Evolutionary conservation across 1,140 invertebrate genomes (phyloP).

Genomic region (Hydropsyche tenuis): DNA sequence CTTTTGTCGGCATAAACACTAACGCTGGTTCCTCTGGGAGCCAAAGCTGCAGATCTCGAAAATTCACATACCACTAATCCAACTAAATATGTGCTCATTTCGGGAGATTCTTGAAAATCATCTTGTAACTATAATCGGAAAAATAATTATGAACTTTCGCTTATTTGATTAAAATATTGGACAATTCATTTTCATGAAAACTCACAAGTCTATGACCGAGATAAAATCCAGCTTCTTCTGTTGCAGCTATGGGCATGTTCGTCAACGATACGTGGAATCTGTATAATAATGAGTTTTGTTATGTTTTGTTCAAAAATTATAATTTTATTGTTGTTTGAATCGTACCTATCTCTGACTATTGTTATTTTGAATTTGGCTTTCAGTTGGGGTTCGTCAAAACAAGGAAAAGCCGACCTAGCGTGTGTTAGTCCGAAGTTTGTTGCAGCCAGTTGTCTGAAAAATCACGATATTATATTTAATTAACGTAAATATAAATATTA

Average conservation of each 20-base stretch:
- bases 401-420: constrained; percentile 93
- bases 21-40: constrained; percentile 52
- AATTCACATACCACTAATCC: constrained; percentile 86
- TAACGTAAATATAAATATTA: constrained; percentile 30
- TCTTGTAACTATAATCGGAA: constrained; percentile 62
- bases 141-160: not conserved
- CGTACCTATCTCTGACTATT: constrained; percentile 79
- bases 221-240: constrained; percentile 85
- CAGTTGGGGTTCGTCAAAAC: constrained; percentile 95
- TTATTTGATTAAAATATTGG: not conserved
- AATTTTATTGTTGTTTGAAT: constrained; percentile 17
- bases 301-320: not conserved
- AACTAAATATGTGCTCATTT: constrained; percentile 89
- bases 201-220: constrained; percentile 83
- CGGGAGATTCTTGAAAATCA: constrained; percentile 72
- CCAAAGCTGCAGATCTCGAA: constrained; percentile 49
- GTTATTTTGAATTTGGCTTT: constrained; percentile 92
- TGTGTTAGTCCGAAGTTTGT: constrained; percentile 96
- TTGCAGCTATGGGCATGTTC: constrained; percentile 89
- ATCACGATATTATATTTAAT: constrained; percentile 38
- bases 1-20: constrained; percentile 48
- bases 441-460: constrained; percentile 82
- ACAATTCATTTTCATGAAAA: not conserved
- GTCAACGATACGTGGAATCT: constrained; percentile 86
- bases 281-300: not conserved